Base-by-base conservation (phyloP, 1,140 invertebrate genomes). In the Gyrodactylus bullatarudis region DNA sequence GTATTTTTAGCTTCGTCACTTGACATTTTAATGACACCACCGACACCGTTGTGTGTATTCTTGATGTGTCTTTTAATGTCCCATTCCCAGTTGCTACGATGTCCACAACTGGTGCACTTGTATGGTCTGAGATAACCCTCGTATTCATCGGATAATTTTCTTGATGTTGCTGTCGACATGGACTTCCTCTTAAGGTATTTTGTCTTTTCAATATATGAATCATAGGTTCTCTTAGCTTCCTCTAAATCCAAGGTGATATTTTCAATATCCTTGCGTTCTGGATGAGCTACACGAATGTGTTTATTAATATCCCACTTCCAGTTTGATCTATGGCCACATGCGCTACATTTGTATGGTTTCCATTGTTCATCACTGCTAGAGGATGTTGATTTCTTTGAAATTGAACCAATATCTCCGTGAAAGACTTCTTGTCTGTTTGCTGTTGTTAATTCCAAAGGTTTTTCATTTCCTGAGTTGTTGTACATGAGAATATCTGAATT, bases 41-140 rank as follows among this genome's bases (percentile, higher is more conserved):
- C 86, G 79, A 91, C 88, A 68, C 85, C 85, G 73, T 85, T 84
- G 82, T 91, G 89, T 74, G 87, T 83, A 20, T 86, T 86, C 1
- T 75, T 76, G 74, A 93, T 92, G 79, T 94, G 91, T 82, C 92
- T 92, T 68, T 88, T 91, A 75, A 95, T 90, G 81, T 91, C 89
- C 89, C 89, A 92, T 75, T 88, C 84, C 74, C 75, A 77, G 26
- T 76, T 76, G 2, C 77, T 78, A 88, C 89, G 86, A 78, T 91
- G 90, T 23, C 87, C 85, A 82, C 91, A 95, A 1, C 88, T 83
- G 1, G 90, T 93, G 83, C 91, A 95, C 81, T 91, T 88, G 79
- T 92, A 94, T 1, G 90, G 90, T 78, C 91, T 73, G 23, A 68
- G 73, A 26, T 73, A 73, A 8, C 72, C 72, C 21, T 73, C 72